Evolutionary conservation across 2,113 vertebrate species (phyloP).

Genomic region (Poeciliopsis prolifica): DNA sequence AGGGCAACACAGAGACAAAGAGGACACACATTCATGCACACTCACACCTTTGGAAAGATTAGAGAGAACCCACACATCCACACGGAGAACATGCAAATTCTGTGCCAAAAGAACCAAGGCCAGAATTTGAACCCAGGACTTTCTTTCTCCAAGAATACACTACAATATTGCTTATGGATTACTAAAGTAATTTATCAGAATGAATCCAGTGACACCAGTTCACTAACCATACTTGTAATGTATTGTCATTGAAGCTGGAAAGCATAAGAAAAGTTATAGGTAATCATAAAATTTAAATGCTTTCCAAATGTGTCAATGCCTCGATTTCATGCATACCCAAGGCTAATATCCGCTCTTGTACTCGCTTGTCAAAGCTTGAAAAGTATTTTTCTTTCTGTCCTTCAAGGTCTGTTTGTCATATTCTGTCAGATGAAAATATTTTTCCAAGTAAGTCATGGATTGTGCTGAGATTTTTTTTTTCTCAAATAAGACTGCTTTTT

Average conservation of each 20-base stretch:
- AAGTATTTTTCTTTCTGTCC: neutral
- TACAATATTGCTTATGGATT: too few species aligned
- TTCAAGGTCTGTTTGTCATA: neutral
- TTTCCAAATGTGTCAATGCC: neutral
- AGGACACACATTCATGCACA: too few species aligned
- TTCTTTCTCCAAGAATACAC: too few species aligned
- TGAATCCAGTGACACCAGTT: neutral
- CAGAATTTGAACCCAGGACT: too few species aligned
- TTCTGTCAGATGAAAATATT: neutral
- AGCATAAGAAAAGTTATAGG: neutral
- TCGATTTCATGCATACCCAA: neutral
- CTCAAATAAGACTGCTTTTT: neutral
- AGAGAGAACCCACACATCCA: too few species aligned
- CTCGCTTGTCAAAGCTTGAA: neutral
- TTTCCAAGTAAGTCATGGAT: too few species aligned
- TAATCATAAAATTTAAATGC: neutral
- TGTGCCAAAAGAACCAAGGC: too few species aligned
- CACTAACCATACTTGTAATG: neutral
- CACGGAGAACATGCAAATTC: too few species aligned
- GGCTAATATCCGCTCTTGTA: neutral
- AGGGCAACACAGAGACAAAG: too few species aligned
- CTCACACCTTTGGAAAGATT: too few species aligned
- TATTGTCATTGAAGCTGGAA: neutral
- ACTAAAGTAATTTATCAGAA: neutral
- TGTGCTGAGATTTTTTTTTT: neutral